Base-by-base conservation (phyloP, 2,888 invertebrate genomes). In the Caenorhabditis sp. region DNA sequence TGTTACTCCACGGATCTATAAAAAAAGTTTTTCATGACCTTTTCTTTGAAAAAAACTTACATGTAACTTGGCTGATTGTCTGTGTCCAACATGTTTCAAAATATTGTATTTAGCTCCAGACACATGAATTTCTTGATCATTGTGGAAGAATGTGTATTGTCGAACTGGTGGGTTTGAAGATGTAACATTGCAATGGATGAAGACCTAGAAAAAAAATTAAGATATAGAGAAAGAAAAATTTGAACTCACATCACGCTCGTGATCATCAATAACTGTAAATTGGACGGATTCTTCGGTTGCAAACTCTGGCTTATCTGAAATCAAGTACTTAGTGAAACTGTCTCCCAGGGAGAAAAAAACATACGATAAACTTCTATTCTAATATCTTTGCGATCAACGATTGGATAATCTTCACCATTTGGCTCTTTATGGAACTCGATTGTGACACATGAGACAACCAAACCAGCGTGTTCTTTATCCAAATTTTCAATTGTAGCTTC, bases 101-200 rank as follows among this genome's bases (percentile, higher is more conserved):
- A 81, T 63, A 17, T 77, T 75, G 63, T 81, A 84, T 49, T 70
- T 78, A 8, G 25, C 3, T 20, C 76, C 70, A 20, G 71, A 59
- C 50, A 83, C 68, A 21, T 67, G 70, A 26, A 85, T 59, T 17
- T 75, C 73, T n/a, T 73, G 67, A 26, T 73, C 73, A 26, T 67
- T 76, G 52, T 76, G 76, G 65, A 75, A 85, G 68, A 85, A 85
- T 36, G 77, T 70, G 66, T 80, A 85, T 56, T 82, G 77, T 17
- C 70, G 67, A 14, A 78, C 79, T 20, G 77, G 71, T 26, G 85
- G 85, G 67, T 80, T 81, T 38, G 83, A 80, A 8, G 66, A 63
- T n/a, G 79, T 80, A n/a, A 84, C 82, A 57, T 83, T 82, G 74
- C 85, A 85, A 26, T 75, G 68, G 14, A 85, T 65, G 8, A 58